Conservation (phyloP, 2,888 invertebrate genomes). For the Plagiodera versicolora region DNA sequence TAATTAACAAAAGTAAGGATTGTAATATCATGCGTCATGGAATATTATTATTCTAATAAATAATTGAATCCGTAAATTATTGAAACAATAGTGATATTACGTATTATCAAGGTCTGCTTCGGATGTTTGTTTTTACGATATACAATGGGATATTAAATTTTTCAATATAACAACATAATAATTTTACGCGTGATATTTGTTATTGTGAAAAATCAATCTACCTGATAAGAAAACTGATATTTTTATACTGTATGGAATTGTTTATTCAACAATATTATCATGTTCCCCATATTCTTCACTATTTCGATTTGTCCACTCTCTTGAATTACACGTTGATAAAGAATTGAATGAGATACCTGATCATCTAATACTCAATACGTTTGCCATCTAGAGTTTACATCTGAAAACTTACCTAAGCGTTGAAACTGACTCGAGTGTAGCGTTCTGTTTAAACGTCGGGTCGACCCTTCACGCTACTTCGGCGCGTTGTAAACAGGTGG, state of each 20-base stretch:
- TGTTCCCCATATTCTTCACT: too few relatives aligned
- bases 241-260: neutral
- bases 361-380: neutral
- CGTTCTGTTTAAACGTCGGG: neutral
- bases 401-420: neutral
- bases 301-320: too few relatives aligned
- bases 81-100: neutral
- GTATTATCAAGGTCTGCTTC: neutral
- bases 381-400: neutral
- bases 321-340: too few relatives aligned
- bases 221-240: neutral
- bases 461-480: neutral
- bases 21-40: slow-evolving; percentile 19
- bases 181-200: neutral
- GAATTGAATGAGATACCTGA: too few relatives aligned
- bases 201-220: neutral
- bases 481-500: neutral
- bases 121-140: neutral
- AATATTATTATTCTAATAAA: slow-evolving; percentile 18
- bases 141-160: neutral
- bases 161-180: neutral
- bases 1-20: slow-evolving; percentile 37
- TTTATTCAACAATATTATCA: too few relatives aligned
- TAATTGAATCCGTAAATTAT: slow-evolving; percentile 6
- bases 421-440: neutral